Conservation (phyloP, 1,140 invertebrate genomes). For the Ceratosolen solmsi region DNA sequence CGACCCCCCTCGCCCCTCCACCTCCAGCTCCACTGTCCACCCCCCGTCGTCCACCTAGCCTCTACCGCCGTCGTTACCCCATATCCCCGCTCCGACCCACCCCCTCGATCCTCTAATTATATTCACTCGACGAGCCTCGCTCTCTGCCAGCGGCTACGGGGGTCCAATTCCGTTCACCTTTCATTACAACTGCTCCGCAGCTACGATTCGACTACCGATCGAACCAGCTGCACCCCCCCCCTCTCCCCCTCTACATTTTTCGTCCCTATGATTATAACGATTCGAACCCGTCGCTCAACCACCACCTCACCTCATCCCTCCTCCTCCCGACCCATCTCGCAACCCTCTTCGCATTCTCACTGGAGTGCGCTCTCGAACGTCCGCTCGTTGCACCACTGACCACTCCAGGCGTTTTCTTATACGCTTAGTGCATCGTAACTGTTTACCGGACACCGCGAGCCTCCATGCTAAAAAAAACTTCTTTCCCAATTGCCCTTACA, state of each 20-base stretch:
- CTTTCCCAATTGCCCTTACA: too few species aligned
- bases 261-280: conserved; percentile 48
- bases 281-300: too few species aligned
- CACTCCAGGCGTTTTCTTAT: background rate
- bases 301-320: too few species aligned
- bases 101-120: conserved; percentile 72
- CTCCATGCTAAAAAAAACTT: too few species aligned
- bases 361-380: background rate
- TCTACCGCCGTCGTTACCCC: conserved; percentile 61
- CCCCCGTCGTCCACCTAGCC: conserved; percentile 41
- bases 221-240: conserved; percentile 61
- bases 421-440: background rate
- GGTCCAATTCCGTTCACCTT: conserved; percentile 73
- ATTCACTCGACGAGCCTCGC: conserved; percentile 68
- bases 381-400: background rate
- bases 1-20: conserved; percentile 72
- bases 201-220: conserved; percentile 71
- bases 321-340: background rate
- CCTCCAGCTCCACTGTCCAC: background rate
- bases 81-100: conserved; percentile 57
- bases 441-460: too few species aligned
- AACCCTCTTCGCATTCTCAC: background rate
- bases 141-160: conserved; percentile 63
- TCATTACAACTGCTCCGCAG: conserved; percentile 70
- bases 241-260: conserved; percentile 22